These are phyloP conservation scores for Polia nebulosa DNA, from an alignment of 2,888 invertebrate species.

Conservation along the genomic window DNA sequence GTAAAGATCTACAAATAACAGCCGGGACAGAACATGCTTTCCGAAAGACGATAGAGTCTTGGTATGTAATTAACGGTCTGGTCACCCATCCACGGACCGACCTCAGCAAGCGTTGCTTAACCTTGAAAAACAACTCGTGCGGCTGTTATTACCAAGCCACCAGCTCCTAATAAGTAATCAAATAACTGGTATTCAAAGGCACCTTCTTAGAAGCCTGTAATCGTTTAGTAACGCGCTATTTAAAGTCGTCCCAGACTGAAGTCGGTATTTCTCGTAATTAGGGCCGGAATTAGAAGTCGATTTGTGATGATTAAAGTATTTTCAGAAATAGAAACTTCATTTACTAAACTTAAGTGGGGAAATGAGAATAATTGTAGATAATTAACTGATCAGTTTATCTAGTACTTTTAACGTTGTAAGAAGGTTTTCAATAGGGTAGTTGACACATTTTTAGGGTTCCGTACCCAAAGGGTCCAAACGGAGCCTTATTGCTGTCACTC, in stretches of 20 bases:
- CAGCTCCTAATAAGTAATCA: background rate
- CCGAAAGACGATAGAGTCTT: background rate
- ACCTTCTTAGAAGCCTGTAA: background rate
- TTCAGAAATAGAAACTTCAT: conserved; percentile 3
- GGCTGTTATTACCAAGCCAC: background rate
- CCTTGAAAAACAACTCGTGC: background rate
- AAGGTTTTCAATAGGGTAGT: no score
- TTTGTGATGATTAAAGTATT: background rate
- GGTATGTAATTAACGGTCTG: background rate
- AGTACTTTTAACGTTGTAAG: background rate
- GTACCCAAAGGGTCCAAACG: no score
- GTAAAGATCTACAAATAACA: background rate
- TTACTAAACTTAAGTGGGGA: background rate
- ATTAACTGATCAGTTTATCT: background rate
- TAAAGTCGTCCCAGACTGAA: background rate
- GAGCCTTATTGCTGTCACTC: no score
- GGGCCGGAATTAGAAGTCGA: background rate
- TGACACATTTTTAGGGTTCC: no score
- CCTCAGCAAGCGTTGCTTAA: background rate
- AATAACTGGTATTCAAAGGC: background rate
- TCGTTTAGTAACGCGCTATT: conserved; percentile 1
- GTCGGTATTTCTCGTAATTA: conserved; percentile 1
- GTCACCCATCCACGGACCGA: background rate
- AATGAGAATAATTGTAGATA: background rate
- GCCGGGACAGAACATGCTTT: background rate